Evolutionary conservation across 2,888 invertebrate genomes (phyloP), one percentile per base, ranked within the genome.

Genomic region (Macrosiphum euphorbiae): DNA sequence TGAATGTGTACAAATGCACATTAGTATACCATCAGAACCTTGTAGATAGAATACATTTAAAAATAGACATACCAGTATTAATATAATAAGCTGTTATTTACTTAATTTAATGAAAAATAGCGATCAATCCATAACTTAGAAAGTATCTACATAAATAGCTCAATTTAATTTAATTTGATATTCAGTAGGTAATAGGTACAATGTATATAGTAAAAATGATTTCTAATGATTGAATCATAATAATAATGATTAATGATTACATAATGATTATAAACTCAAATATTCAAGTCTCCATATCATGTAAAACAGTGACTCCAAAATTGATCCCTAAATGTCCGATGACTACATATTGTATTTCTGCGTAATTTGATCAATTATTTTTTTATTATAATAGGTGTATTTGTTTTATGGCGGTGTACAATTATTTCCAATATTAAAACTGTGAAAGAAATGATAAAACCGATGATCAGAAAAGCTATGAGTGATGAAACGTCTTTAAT

Each of bases 351-450:
- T n/a, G 44, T 44, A 47, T 47, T 13, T 67, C 67, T n/a, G n/a
- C 4, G 13, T 67, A 13, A 67, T 67, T 67, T 16, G 20, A 35
- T 86, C 28, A 50, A 13, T 28, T 44, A 28, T 47, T 86, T 86
- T 10, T 55, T 86, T 44, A 85, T 11, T 44, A 86, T 26, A 1
- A 47, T 47, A n/a, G 16, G 28, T n/a, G 7, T 24, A 24, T 86
- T 47, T 91, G 11, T 58, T 5, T 90, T 35, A 47, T 84, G 50
- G 4, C 35, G 94, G 28, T 52, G 26, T n/a, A 67, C 11, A 50
- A 94, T 94, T 26, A 90, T 86, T 67, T 94, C 94, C 41, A 94
- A 11, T 28, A 90, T 16, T 10, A 94, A 61, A 50, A 90, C 44
- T 16, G 44, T 44, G 28, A 90, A 52, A 8, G 94, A 90, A 61